Conservation (phyloP, 2,888 invertebrate genomes). For the Stomorhina lunata region DNA sequence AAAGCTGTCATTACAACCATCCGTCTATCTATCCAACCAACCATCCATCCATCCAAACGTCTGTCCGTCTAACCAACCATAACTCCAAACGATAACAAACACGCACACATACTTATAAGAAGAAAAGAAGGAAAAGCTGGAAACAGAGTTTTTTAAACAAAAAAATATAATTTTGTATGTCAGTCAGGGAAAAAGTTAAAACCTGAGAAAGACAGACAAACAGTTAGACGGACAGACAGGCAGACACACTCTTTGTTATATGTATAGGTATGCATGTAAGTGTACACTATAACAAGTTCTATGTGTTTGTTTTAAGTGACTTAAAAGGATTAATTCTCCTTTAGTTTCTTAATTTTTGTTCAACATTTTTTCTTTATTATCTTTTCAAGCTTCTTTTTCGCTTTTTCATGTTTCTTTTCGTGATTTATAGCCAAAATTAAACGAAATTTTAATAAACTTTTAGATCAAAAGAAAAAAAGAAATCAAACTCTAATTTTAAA, state of each 20-base stretch:
- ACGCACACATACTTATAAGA: too few relatives aligned
- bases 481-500: too few relatives aligned
- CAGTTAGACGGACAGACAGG: neutral
- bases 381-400: neutral
- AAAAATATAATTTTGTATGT: conserved; percentile 5
- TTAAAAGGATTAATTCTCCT: conserved; percentile 46
- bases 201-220: neutral
- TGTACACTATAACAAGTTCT: too few relatives aligned
- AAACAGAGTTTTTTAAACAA: conserved; percentile 6
- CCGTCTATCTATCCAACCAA: neutral
- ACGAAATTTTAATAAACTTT: too few relatives aligned
- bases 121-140: neutral
- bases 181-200: neutral
- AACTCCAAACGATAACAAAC: too few relatives aligned
- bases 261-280: neutral
- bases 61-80: neutral
- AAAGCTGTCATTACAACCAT: conserved; percentile 32
- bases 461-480: too few relatives aligned
- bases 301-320: conserved; percentile 30
- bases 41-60: neutral
- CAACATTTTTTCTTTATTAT: neutral
- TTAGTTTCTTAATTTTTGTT: neutral
- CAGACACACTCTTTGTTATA: neutral
- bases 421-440: too few relatives aligned
- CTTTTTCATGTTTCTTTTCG: neutral